Evolutionary conservation across 2,113 vertebrate species (phyloP).

Genomic region (Oreochromis spilurus): DNA sequence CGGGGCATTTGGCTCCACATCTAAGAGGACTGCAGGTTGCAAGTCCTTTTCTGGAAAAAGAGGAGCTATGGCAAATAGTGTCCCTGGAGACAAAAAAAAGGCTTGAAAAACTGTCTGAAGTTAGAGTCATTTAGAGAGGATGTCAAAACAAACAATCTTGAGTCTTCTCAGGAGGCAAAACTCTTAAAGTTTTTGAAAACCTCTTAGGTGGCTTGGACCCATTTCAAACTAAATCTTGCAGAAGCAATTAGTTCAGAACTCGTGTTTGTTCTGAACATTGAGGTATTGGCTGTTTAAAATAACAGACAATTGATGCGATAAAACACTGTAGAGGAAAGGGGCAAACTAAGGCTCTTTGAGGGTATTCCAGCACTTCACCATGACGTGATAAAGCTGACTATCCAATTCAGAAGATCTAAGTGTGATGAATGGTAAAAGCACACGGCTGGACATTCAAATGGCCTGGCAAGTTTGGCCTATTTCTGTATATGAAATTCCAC

Average conservation of each 20-base stretch:
- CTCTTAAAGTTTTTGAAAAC: neutral
- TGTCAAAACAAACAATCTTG: neutral
- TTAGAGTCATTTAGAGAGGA: neutral
- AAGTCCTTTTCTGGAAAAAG: neutral
- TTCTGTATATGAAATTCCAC: conserved; percentile 60
- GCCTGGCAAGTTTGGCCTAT: conserved; percentile 29
- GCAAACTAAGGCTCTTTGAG: neutral
- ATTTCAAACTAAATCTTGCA: neutral
- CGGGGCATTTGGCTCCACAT: conserved; percentile 52
- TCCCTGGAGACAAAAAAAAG: conserved; percentile 28
- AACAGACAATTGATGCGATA: neutral
- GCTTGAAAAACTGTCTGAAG: neutral
- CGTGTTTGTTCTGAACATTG: neutral
- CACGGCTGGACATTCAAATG: conserved; percentile 2
- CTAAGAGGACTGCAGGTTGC: conserved; percentile 37
- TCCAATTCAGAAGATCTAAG: neutral
- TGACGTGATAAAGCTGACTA: neutral
- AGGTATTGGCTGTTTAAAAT: neutral
- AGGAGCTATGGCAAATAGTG: conserved; percentile 12
- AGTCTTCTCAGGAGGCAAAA: neutral
- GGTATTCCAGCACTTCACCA: neutral
- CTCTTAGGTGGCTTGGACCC: neutral
- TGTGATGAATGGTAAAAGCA: neutral
- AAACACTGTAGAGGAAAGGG: neutral
- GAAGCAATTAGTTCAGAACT: neutral